These are phyloP conservation scores for Nicator chloris DNA, from an alignment of 2,113 vertebrate species.

Conservation along the genomic window DNA sequence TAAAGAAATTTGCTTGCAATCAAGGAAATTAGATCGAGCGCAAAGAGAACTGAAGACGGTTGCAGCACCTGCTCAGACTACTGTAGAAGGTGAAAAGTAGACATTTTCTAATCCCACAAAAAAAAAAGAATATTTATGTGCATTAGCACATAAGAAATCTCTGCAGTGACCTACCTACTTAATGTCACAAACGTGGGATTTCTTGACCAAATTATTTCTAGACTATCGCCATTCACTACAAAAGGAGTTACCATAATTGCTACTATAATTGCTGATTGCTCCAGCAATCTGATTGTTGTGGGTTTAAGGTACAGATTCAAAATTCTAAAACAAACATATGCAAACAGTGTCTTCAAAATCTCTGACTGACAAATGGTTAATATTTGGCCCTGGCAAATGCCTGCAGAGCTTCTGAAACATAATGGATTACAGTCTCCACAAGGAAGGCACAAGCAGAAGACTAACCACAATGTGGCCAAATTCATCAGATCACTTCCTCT, in stretches of 20 bases:
- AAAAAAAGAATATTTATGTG: neutral
- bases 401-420: neutral
- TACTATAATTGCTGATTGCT: neutral
- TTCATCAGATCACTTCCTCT: neutral
- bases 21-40: neutral
- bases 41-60: neutral
- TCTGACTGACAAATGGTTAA: neutral
- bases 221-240: neutral
- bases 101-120: neutral
- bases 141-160: neutral
- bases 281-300: neutral
- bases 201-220: neutral
- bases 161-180: neutral
- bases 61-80: slow-evolving; percentile 17
- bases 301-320: neutral
- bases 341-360: neutral
- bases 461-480: neutral
- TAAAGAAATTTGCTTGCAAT: slow-evolving; percentile 33
- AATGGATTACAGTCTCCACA: neutral
- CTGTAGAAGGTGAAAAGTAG: neutral
- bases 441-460: neutral
- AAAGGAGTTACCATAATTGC: neutral
- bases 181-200: neutral
- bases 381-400: neutral
- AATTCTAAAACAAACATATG: neutral